Conservation (phyloP, 1,140 invertebrate species). For the Linepithema humile region DNA sequence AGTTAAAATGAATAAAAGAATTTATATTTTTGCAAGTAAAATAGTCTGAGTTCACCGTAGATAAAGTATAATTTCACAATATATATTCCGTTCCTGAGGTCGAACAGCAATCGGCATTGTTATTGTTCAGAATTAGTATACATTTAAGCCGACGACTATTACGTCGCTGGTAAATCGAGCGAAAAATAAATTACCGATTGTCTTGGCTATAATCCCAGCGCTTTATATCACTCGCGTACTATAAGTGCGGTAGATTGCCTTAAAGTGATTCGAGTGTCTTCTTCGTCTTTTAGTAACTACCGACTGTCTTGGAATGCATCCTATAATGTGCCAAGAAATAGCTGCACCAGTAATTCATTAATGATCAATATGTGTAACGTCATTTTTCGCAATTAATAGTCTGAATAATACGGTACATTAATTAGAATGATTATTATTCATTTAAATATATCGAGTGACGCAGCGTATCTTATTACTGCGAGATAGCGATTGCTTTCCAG, state of each 20-base stretch:
- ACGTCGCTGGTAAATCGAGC: constrained; percentile 56
- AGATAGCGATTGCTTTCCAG: background rate
- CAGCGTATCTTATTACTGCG: background rate
- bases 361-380: background rate
- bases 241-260: background rate
- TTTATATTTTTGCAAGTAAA: background rate
- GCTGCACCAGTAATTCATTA: background rate
- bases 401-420: too few relatives aligned
- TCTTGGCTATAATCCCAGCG: constrained; percentile 73
- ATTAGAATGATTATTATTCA: background rate
- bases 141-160: constrained; percentile 33
- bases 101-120: constrained; percentile 18
- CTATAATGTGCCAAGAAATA: background rate
- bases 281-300: background rate
- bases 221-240: constrained; percentile 42
- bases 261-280: constrained; percentile 9
- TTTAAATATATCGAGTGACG: background rate
- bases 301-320: background rate
- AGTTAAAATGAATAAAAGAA: background rate
- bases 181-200: constrained; percentile 75
- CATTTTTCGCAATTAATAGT: background rate
- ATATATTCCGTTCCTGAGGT: background rate
- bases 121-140: constrained; percentile 16
- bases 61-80: background rate
- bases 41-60: background rate